A percentile compares a stretch with the other conserved stretches of the same genome.
Conservation (phyloP, 1,140 invertebrate species). For the Pomacea maculata region DNA sequence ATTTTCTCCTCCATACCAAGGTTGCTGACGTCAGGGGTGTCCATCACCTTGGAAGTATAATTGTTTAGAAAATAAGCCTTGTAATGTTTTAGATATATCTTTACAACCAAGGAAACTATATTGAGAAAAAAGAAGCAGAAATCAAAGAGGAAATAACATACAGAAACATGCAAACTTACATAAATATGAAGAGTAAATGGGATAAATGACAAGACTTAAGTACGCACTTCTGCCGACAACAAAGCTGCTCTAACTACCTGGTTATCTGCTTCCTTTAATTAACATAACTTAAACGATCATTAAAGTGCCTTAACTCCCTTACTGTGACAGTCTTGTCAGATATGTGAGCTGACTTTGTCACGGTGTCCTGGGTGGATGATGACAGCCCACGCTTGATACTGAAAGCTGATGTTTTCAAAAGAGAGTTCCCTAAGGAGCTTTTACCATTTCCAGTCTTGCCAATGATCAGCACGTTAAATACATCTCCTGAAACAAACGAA, state of each 20-base stretch:
- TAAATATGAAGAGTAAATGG: background rate
- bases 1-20: background rate
- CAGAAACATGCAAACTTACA: too few species aligned
- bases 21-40: background rate
- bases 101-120: too few species aligned
- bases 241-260: too few species aligned
- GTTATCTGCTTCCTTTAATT: too few species aligned
- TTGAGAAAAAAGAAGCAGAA: too few species aligned
- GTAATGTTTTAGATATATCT: too few species aligned
- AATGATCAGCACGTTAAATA: slow-evolving; percentile 3
- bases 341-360: background rate
- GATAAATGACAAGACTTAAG: too few species aligned
- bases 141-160: too few species aligned
- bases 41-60: background rate
- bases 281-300: too few species aligned
- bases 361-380: background rate
- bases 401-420: slow-evolving; percentile 24
- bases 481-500: too few species aligned
- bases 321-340: background rate
- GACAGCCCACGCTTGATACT: background rate
- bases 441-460: slow-evolving; percentile 40
- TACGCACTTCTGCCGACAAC: too few species aligned
- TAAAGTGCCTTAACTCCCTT: background rate
- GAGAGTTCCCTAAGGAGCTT: slow-evolving; percentile 34
- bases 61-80: too few species aligned